Base-by-base conservation (phyloP, 2,797 vertebrate genomes). In the Sebastes steindachneri region DNA sequence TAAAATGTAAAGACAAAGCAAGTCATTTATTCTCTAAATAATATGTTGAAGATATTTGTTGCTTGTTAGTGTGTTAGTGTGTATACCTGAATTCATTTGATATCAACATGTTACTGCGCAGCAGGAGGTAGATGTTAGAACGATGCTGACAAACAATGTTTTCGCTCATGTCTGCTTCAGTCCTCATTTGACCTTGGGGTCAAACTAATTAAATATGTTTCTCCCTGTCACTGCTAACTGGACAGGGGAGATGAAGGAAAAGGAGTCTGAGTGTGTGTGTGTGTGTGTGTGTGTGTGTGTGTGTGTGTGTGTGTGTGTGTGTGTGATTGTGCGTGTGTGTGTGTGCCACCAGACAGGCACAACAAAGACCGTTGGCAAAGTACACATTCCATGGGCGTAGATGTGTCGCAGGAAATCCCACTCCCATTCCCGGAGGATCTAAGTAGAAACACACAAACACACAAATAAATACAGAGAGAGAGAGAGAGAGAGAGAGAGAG, bases 381-480 rank as follows among this genome's bases (percentile, higher is more conserved):
- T 75, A 64, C 65, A 93, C 89, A 85, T 92, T 93, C 86, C 93
- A 84, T 93, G 92, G 93, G 90, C 83, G 92, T 92, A 87, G 88
- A 92, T 92, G 84, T 86, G 84, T 69, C 90, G 83, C 95, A 96
- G 96, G 96, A 96, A 96, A 94, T 89, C 91, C 90, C 90, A 93
- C 95, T 95, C 95, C 95, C 95, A 90, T 91, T 93, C 95, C 94
- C 94, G 25, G 68, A 90, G 92, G 95, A 94, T 63, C 72, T 81
- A 68, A 90, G 89, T 83, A 91, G 73, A 89, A 82, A 85, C 87
- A 91, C 62, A 72, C 63, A 77, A 80, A 85, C 88, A 91, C 62
- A 77, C 23, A 86, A 79, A 88, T 87, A 91, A 60, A 87, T 59
- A 75, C 17, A 83, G 21, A 55, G 12, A 55, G 19, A 51, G 5